Conservation (phyloP, 1,140 invertebrate genomes). For the Drosophila nebulosa region DNA sequence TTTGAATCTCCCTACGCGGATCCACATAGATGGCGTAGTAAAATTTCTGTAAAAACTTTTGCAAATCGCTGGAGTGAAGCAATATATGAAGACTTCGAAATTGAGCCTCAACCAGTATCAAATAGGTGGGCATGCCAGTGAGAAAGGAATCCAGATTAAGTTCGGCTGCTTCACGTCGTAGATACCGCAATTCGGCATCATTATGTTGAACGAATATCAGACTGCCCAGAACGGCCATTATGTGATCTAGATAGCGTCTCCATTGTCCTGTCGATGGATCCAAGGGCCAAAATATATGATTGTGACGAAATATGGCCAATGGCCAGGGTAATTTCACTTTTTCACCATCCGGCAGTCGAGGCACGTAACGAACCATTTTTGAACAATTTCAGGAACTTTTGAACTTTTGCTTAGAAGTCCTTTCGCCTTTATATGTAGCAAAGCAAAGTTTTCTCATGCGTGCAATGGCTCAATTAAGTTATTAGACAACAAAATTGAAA, state of each 20-base stretch:
- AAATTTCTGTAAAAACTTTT: constrained; percentile 46
- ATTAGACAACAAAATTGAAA: constrained; percentile 51
- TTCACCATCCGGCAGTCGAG: constrained; percentile 53
- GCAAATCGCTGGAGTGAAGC: constrained; percentile 17
- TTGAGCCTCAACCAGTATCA: constrained; percentile 65
- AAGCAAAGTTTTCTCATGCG: constrained; percentile 41
- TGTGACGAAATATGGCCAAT: constrained; percentile 43
- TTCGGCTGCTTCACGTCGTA: constrained; percentile 30
- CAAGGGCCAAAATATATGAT: constrained; percentile 69
- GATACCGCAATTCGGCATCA: constrained; percentile 65
- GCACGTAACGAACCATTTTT: constrained; percentile 63
- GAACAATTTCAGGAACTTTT: constrained; percentile 5
- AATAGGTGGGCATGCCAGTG: constrained; percentile 63
- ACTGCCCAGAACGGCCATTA: constrained; percentile 24
- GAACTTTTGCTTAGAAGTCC: not conserved
- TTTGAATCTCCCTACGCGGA: constrained; percentile 14
- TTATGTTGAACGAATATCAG: constrained; percentile 51
- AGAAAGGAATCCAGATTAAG: constrained; percentile 56
- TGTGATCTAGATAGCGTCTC: constrained; percentile 24
- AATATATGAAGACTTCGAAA: constrained; percentile 40
- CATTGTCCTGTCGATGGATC: constrained; percentile 33
- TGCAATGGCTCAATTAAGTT: constrained; percentile 70
- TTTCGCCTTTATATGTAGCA: constrained; percentile 17
- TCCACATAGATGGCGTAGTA: constrained; percentile 65
- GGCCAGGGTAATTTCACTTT: constrained; percentile 60